These are phyloP conservation scores for Agrochola lota DNA, from an alignment of 2,888 invertebrate species.

Conservation along the genomic window DNA sequence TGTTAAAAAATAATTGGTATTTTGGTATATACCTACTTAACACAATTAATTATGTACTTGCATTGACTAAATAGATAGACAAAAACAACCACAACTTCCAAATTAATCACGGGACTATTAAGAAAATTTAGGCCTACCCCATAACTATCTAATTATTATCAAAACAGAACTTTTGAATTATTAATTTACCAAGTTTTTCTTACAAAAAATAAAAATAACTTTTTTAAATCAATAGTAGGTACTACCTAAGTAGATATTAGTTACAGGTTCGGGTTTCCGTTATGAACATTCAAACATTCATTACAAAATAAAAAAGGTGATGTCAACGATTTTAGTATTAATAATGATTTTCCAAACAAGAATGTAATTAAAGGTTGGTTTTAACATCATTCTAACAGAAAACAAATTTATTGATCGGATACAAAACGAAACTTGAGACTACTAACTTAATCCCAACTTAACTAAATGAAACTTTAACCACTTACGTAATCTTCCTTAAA, in stretches of 20 bases:
- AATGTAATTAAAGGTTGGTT: conserved; percentile 21
- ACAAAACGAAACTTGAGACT: conserved; percentile 52
- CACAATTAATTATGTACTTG: neutral
- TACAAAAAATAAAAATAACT: neutral
- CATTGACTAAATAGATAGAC: neutral
- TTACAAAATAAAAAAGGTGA: conserved; percentile 2
- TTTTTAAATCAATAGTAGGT: neutral
- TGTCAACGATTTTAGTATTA: neutral
- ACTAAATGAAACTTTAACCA: conserved; percentile 60
- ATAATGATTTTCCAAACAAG: neutral
- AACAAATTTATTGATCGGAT: conserved; percentile 53
- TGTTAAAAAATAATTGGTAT: neutral
- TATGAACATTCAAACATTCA: neutral
- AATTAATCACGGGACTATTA: neutral
- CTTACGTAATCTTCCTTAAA: conserved; percentile 61
- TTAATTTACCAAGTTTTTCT: no score
- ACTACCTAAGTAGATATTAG: no score
- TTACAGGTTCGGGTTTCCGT: neutral
- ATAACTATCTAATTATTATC: neutral
- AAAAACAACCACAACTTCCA: neutral
- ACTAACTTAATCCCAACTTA: conserved; percentile 62
- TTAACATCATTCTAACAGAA: conserved; percentile 34
- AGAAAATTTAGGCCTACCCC: conserved; percentile 35
- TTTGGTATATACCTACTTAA: neutral
- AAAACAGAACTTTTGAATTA: neutral